Evolutionary conservation across 2,797 vertebrate genomes (phyloP).

Genomic region (Muraenolepis orangiensis): DNA sequence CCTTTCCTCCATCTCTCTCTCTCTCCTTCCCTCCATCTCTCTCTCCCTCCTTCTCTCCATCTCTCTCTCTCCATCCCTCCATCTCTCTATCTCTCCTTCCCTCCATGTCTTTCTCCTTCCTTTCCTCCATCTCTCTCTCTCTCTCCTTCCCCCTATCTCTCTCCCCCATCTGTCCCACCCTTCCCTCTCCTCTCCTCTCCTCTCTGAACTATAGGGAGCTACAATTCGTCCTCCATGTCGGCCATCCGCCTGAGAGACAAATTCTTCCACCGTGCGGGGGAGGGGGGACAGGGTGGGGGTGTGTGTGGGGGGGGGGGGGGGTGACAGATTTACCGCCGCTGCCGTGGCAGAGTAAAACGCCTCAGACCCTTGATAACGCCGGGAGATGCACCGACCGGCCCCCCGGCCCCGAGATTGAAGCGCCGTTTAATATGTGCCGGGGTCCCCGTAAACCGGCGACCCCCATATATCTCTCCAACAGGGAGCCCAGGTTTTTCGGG

Average conservation of each 20-base stretch:
- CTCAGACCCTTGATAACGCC: slow-evolving; percentile 77
- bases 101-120: too few relatives aligned
- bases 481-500: slow-evolving; percentile 32
- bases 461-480: slow-evolving; percentile 63
- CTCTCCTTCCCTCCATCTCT: neutral
- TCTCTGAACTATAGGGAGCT: slow-evolving; percentile 72
- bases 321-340: slow-evolving; percentile 92
- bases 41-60: neutral
- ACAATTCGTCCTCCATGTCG: slow-evolving; percentile 86
- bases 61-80: too few relatives aligned
- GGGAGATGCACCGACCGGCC: slow-evolving; percentile 65
- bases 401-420: slow-evolving; percentile 76
- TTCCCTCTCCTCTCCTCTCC: slow-evolving; percentile 29
- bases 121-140: too few relatives aligned
- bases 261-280: slow-evolving; percentile 70
- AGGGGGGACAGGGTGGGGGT: slow-evolving; percentile 87
- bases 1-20: too few relatives aligned
- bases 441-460: slow-evolving; percentile 65
- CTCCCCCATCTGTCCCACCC: too few relatives aligned
- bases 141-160: too few relatives aligned
- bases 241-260: slow-evolving; percentile 72
- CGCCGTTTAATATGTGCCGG: slow-evolving; percentile 72
- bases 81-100: too few relatives aligned
- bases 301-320: too few relatives aligned
- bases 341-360: slow-evolving; percentile 76